Evolutionary conservation across 2,113 vertebrate genomes (phyloP).

Genomic region (Triplophysa dalaica): DNA sequence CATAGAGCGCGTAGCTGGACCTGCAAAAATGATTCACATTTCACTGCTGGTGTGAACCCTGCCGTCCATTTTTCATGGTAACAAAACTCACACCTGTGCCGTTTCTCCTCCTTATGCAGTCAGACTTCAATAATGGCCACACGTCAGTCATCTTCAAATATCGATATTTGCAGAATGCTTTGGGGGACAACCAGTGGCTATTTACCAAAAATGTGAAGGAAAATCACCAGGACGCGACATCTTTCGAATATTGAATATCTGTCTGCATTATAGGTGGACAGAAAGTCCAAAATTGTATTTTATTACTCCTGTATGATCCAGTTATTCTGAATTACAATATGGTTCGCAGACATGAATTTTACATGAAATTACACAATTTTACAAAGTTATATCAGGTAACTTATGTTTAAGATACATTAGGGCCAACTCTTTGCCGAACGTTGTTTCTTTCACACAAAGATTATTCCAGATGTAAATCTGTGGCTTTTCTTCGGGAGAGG

Average conservation of each 20-base stretch:
- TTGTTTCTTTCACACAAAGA: background rate
- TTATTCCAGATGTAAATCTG: constrained; percentile 22
- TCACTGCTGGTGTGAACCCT: constrained; percentile 10
- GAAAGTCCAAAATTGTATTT: too few relatives aligned
- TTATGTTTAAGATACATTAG: too few relatives aligned
- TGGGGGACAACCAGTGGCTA: constrained; percentile 9
- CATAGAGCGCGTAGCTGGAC: constrained; percentile 28
- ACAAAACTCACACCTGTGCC: constrained; percentile 35
- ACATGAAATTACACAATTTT: too few relatives aligned
- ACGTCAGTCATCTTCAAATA: constrained; percentile 33
- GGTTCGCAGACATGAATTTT: too few relatives aligned
- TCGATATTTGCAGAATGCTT: constrained; percentile 31
- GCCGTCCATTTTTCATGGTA: constrained; percentile 13
- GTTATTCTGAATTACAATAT: too few relatives aligned
- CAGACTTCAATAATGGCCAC: constrained; percentile 31
- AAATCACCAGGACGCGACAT: background rate
- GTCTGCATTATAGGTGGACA: too few relatives aligned
- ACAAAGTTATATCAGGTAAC: too few relatives aligned
- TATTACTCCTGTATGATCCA: too few relatives aligned
- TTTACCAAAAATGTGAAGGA: constrained; percentile 17
- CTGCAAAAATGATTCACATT: constrained; percentile 47
- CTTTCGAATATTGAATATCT: too few relatives aligned
- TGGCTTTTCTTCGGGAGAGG: constrained; percentile 23
- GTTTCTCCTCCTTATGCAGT: constrained; percentile 39
- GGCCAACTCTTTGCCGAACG: too few relatives aligned